A percentile compares a stretch with the other conserved stretches of the same genome.
phyloP scores from a whole-genome alignment of 2,888 invertebrate species.

The Sceliomorpha sp. region DNA sequence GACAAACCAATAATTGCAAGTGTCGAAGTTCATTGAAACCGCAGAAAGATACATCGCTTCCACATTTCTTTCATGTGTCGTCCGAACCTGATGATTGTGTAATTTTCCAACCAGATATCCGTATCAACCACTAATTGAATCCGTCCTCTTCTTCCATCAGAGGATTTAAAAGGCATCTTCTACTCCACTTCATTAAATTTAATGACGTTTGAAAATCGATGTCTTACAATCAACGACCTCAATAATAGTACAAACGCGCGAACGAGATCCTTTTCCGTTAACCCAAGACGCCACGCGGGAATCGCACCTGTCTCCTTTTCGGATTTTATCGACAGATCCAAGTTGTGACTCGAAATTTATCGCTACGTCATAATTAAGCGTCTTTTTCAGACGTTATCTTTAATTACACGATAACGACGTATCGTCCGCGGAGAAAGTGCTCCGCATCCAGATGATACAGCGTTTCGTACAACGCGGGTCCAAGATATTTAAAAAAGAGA shows the following conservation, averaged over 20 bases:
- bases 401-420: not conserved
- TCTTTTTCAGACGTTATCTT: conserved; percentile 1
- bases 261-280: not conserved
- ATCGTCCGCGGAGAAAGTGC: conserved; percentile 20
- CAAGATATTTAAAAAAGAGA: no score
- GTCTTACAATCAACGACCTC: conserved; percentile 11
- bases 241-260: not conserved
- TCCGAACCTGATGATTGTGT: not conserved
- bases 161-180: no score
- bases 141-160: no score
- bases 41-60: not conserved
- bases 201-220: conserved; percentile 5
- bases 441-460: not conserved
- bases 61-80: not conserved
- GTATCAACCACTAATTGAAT: no score
- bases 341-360: conserved; percentile 18
- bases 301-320: not conserved
- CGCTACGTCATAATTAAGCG: conserved; percentile 11
- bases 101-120: conserved; percentile 11
- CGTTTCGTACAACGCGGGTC: no score
- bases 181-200: not conserved
- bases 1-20: no score
- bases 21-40: no score
- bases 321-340: conserved; percentile 6
- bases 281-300: conserved; percentile 1